Evolutionary conservation across 1,140 invertebrate species (phyloP).

Genomic region (Drosophila nigrodunni): DNA sequence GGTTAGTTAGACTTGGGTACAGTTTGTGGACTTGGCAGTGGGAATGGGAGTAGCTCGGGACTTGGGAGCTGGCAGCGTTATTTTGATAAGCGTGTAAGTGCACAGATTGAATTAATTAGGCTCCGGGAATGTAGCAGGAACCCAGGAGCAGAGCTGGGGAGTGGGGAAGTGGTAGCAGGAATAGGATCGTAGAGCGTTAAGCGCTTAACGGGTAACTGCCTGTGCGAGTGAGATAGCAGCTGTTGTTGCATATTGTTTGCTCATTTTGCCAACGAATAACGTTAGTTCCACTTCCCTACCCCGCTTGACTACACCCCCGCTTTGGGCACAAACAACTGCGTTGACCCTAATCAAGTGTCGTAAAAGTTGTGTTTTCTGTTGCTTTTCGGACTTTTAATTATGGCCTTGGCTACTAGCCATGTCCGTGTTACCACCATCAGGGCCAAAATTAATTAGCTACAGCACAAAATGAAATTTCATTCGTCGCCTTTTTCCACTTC

Average conservation of each 20-base stretch:
- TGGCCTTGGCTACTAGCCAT: constrained; percentile 24
- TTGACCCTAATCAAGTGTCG: constrained; percentile 81
- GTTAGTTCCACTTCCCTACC: neutral
- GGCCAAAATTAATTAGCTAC: constrained; percentile 70
- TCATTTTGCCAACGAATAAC: constrained; percentile 15
- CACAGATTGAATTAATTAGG: constrained; percentile 83
- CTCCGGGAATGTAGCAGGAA: constrained; percentile 3
- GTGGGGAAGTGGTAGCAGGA: no score
- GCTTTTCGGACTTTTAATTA: constrained; percentile 69
- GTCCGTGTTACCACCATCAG: constrained; percentile 16
- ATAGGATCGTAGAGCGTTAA: no score
- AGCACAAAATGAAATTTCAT: constrained; percentile 18
- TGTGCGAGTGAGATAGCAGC: constrained; percentile 45
- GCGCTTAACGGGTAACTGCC: constrained; percentile 2
- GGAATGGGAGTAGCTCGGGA: neutral
- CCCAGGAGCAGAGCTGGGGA: no score
- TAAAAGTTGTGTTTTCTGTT: constrained; percentile 65
- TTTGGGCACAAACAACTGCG: constrained; percentile 9
- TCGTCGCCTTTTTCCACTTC: constrained; percentile 3
- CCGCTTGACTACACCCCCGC: neutral
- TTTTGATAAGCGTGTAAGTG: constrained; percentile 83
- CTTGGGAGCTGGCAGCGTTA: constrained; percentile 17
- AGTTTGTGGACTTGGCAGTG: neutral
- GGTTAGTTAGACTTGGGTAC: constrained; percentile 22
- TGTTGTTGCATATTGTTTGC: constrained; percentile 46